Evolutionary conservation across 2,797 vertebrate species (phyloP).

Genomic region (Chiloscyllium punctatum): DNA sequence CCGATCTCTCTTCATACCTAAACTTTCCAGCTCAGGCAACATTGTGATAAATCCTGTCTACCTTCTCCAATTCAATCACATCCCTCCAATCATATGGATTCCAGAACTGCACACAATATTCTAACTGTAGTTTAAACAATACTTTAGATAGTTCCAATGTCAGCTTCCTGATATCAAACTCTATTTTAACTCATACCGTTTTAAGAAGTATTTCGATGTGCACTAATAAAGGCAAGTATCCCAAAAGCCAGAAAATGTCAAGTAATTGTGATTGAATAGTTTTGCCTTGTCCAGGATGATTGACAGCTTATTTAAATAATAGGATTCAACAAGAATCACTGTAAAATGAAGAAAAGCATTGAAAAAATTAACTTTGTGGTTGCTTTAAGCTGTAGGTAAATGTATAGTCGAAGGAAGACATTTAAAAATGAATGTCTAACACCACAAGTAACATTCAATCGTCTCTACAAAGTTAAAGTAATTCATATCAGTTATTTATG

Average conservation of each 20-base stretch:
- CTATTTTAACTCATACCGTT: too few relatives aligned
- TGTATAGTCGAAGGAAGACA: not conserved
- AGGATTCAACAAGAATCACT: not conserved
- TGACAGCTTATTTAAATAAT: not conserved
- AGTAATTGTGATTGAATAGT: not conserved
- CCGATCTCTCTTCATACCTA: too few relatives aligned
- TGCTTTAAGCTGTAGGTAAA: not conserved
- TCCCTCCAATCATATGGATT: too few relatives aligned
- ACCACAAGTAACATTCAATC: not conserved
- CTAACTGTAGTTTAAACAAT: too few relatives aligned
- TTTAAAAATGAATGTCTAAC: not conserved
- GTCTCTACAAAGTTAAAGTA: not conserved
- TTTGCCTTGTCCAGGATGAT: not conserved
- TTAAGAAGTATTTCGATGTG: too few relatives aligned
- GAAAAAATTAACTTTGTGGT: not conserved
- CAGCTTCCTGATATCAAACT: too few relatives aligned
- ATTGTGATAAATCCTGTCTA: too few relatives aligned
- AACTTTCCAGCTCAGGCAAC: too few relatives aligned
- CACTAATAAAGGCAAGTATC: too few relatives aligned
- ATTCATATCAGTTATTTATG: not conserved
- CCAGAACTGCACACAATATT: too few relatives aligned
- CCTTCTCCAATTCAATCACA: too few relatives aligned
- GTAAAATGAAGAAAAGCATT: not conserved
- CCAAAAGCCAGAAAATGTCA: not conserved
- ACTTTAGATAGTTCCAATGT: too few relatives aligned